Base-by-base conservation (phyloP, 2,113 vertebrate genomes). In the Phoxinus phoxinus region DNA sequence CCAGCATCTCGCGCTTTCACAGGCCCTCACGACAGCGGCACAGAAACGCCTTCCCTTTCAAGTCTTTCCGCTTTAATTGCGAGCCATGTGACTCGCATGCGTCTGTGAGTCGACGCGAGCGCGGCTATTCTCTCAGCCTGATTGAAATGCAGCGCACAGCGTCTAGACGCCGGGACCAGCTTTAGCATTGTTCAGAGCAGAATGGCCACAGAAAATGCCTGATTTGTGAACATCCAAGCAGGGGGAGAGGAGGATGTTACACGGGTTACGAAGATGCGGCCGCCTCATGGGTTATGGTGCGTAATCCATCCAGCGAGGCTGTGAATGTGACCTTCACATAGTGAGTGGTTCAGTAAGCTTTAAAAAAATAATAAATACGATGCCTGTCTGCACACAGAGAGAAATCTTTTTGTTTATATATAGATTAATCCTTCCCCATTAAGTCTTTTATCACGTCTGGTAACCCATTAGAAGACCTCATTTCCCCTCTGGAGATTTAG, bases 91-190 rank as follows among this genome's bases (percentile, higher is more conserved):
- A 86, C 81, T 56, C 81, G 84, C 65, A 77, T 86, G 84, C 30
- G 76, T 81, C 86, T 67, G 81, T 11, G 51, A 85, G 63, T 59
- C 56, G 80, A 53, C 85, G 78, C 27, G 13, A 81, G 76, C 59
- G 7, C 37, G 32, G 82, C 76, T 67, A 86, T 85, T 87, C 86
- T 89, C 79, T 53, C 27, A 8, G 21, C 27, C 84, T 87, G 81
- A 89, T 87, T 89, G 84, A 87, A 86, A 89, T 89, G 85, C 88
- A 87, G 75, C 44, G 17, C 86, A 87, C 84, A 84, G 76, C 73
- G 59, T 85, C 80, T 59, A 79, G 86, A 84, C 71, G 63, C 41
- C 69, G 51, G 80, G 84, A 86, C 84, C 69, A 59, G 88, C 78
- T 71, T 71, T 19, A 77, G 61, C 65, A 88, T 77, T 86, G 87